Base-by-base conservation (phyloP, 2,113 vertebrate species). In the Gymnarchus niloticus region DNA sequence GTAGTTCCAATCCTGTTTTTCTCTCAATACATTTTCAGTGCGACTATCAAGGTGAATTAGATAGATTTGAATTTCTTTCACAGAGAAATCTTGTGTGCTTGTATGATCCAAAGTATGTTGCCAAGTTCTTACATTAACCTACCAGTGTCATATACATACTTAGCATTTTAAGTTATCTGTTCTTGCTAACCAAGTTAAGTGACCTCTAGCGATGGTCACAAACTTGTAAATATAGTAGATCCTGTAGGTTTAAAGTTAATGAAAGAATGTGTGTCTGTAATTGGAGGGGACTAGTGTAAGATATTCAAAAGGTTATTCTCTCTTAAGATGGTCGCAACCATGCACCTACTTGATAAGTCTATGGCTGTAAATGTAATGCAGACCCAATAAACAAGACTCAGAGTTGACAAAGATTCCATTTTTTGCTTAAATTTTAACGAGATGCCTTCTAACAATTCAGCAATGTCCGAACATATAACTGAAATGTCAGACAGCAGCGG, bases 251-350 rank as follows among this genome's bases (percentile, higher is more conserved):
- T 73, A 41, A 37, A 37, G 33, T 17, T 73, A 73, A 73, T 19
- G 61, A 14, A 73, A 14, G 28, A 41, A 33, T 73, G 61, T 69
- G 28, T 69, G 33, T 73, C 14, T 0, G 65, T 73, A 73, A 73
- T 17, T 69, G 61, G 61, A 14, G 28, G 10, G 37, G 19, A 69
- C 6, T 73, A 33, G 19, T 73, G 65, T 41, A 37, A 37, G 65
- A 73, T 73, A 73, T 73, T 73, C 65, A 73, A 33, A 73, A 33
- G 65, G 41, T 73, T 37, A 73, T 73, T 73, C 33, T 73, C 65
- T 73, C 33, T 73, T 73, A 73, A 73, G 33, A 41, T 6, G 33
- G n/a, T 73, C 41, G 33, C 41, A 73, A 73, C 41, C 65, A 73
- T 37, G 65, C 65, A 73, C 33, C 33, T 73, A 73, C 65, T 73